Percentiles rank a stretch among this genome's conserved stretches.
Conservation (phyloP, 2,113 vertebrate species). For the Neodontobutis hainanensis region DNA sequence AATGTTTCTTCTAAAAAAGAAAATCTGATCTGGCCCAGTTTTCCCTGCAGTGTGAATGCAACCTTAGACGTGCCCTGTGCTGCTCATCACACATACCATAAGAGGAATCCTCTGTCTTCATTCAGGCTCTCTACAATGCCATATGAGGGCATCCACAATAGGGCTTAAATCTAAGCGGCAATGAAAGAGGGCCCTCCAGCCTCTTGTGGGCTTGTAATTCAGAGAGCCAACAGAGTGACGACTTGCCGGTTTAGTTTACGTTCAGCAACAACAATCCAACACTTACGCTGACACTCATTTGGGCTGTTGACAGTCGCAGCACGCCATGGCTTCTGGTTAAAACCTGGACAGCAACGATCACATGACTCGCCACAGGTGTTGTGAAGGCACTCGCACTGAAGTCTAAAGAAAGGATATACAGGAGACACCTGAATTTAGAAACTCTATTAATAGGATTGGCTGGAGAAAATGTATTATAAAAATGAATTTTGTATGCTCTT, state of each 20-base stretch:
- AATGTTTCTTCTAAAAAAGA: too few species aligned
- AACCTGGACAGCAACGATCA: conserved; percentile 87
- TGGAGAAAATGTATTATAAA: neutral
- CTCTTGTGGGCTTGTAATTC: conserved; percentile 37
- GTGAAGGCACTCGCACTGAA: conserved; percentile 88
- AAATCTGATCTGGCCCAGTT: neutral
- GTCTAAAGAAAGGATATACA: conserved; percentile 70
- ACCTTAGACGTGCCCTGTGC: conserved; percentile 16
- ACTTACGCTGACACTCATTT: conserved; percentile 88
- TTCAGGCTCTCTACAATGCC: conserved; percentile 53
- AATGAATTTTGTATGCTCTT: neutral
- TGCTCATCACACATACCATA: conserved; percentile 52
- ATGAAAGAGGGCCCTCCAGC: conserved; percentile 52
- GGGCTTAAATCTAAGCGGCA: conserved; percentile 41
- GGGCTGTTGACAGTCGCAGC: conserved; percentile 79
- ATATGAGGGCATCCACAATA: conserved; percentile 69
- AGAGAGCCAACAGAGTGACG: conserved; percentile 22
- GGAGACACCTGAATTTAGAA: conserved; percentile 9
- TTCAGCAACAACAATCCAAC: conserved; percentile 13
- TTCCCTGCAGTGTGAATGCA: neutral
- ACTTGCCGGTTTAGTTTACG: conserved; percentile 27
- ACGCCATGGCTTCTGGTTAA: conserved; percentile 87
- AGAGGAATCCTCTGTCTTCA: conserved; percentile 57
- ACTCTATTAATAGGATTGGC: neutral
- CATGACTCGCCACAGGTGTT: conserved; percentile 93